These are phyloP conservation scores for Euphydryas editha DNA, from an alignment of 2,888 invertebrate genomes.

Conservation along the genomic window DNA sequence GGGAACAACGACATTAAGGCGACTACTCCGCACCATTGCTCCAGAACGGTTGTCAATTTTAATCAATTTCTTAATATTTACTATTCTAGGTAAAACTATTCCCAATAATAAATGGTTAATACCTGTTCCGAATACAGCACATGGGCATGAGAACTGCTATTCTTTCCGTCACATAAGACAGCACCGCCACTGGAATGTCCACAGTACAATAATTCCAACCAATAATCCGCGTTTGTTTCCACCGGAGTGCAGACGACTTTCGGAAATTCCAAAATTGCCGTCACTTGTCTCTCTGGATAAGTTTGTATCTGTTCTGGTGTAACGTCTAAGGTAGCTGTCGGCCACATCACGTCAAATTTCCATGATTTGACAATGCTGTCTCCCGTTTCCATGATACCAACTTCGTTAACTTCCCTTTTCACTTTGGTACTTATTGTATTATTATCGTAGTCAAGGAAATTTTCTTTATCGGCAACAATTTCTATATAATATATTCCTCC, in stretches of 20 bases:
- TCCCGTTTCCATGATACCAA: slow-evolving; percentile 68
- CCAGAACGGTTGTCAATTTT: background rate
- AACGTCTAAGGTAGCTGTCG: slow-evolving; percentile 87
- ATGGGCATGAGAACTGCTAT: slow-evolving; percentile 80
- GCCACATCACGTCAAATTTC: slow-evolving; percentile 92
- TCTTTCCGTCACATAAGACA: slow-evolving; percentile 87
- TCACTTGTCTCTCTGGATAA: slow-evolving; percentile 89
- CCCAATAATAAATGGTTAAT: background rate
- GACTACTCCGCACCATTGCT: no score
- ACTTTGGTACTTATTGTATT: slow-evolving; percentile 41
- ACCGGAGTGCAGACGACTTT: slow-evolving; percentile 87
- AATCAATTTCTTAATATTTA: background rate
- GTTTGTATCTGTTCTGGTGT: slow-evolving; percentile 91
- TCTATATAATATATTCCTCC: slow-evolving; percentile 85
- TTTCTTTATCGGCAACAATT: slow-evolving; percentile 66
- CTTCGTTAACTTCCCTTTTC: slow-evolving; percentile 64
- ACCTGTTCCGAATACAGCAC: slow-evolving; percentile 90
- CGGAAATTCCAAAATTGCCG: slow-evolving; percentile 89
- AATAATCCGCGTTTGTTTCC: slow-evolving; percentile 86
- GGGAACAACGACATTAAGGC: no score
- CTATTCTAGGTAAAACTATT: background rate
- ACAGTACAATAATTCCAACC: slow-evolving; percentile 91
- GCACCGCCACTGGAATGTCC: slow-evolving; percentile 87
- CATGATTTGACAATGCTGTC: slow-evolving; percentile 77
- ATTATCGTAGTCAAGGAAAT: slow-evolving; percentile 59